These are phyloP conservation scores for Catharus fuscescens DNA, from an alignment of 2,113 vertebrate species.

Conservation along the genomic window DNA sequence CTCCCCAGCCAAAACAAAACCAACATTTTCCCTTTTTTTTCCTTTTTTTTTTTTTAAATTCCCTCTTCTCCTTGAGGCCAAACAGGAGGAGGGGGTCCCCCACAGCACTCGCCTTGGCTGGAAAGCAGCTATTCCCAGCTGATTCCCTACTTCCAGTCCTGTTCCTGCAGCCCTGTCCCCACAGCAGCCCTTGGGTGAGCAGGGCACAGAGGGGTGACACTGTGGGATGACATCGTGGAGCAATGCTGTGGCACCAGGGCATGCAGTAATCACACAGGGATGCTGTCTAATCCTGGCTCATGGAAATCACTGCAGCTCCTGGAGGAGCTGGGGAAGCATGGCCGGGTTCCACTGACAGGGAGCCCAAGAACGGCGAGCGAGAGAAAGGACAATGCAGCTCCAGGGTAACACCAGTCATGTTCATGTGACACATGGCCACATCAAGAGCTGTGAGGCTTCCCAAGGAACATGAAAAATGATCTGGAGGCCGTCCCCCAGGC, in stretches of 20 bases:
- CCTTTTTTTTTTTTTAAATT: constrained; percentile 41
- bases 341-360: accelerated
- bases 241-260: accelerated
- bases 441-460: not conserved
- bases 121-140: not conserved
- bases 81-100: not conserved
- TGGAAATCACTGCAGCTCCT: accelerated
- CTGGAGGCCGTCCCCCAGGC: not conserved
- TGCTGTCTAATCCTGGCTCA: not conserved
- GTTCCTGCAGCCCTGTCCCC: not conserved
- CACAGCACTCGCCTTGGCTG: not conserved
- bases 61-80: constrained; percentile 50
- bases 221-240: accelerated
- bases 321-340: accelerated
- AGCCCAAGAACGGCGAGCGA: accelerated
- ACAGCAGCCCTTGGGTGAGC: not conserved
- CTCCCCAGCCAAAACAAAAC: constrained; percentile 67
- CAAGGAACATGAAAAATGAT: not conserved
- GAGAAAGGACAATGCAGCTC: accelerated
- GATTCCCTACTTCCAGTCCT: not conserved
- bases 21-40: not conserved
- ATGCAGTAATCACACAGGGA: accelerated
- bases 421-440: accelerated
- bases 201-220: accelerated
- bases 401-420: not conserved